Percentiles rank a stretch among this genome's conserved stretches.
Conservation (phyloP, 2,797 vertebrate genomes). For the Acanthopagrus latus region DNA sequence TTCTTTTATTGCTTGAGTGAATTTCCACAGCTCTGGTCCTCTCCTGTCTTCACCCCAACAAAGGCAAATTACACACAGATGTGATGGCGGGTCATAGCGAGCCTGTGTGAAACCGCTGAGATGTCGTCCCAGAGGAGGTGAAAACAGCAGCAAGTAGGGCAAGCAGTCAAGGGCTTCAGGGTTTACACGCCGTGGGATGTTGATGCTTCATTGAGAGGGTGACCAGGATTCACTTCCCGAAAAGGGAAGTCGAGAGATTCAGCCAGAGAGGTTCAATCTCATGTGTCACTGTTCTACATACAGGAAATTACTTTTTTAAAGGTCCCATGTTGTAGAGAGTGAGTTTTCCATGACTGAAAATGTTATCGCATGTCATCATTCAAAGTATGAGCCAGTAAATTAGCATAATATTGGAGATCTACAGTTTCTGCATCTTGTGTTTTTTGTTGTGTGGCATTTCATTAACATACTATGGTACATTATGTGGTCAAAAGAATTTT, state of each 20-base stretch:
- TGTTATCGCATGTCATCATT: too few relatives aligned
- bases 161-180: neutral
- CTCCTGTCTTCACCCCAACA: neutral
- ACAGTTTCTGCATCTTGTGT: neutral
- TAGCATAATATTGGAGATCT: too few relatives aligned
- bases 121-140: slow-evolving; percentile 13
- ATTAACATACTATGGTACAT: neutral
- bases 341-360: too few relatives aligned
- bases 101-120: slow-evolving; percentile 8
- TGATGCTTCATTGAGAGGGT: neutral
- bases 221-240: neutral
- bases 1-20: slow-evolving; percentile 8
- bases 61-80: slow-evolving; percentile 20
- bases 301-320: neutral
- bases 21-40: neutral
- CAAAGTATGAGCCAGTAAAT: too few relatives aligned
- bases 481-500: neutral
- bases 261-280: neutral
- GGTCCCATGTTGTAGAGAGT: too few relatives aligned
- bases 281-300: neutral
- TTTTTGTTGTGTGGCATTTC: neutral
- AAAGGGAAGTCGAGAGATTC: neutral
- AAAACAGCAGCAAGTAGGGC: slow-evolving; percentile 12
- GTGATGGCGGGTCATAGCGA: neutral
- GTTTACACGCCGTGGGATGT: neutral